A percentile compares a stretch with the other conserved stretches of the same genome.
phyloP scores from a whole-genome alignment of 2,797 vertebrate species.

The Malurus splendens region DNA sequence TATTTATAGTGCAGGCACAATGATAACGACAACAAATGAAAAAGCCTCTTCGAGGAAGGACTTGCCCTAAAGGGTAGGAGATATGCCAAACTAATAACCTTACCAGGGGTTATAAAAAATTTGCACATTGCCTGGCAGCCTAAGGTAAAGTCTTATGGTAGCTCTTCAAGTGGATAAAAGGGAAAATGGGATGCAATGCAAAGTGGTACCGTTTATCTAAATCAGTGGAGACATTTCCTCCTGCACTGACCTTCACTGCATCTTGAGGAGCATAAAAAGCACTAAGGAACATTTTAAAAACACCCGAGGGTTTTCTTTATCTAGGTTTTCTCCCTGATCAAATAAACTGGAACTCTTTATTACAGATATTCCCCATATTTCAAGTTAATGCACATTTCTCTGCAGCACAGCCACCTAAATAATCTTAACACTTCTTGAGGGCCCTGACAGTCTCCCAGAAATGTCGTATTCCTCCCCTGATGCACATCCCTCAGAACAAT shows the following conservation, averaged over 20 bases:
- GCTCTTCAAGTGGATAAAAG: slow-evolving; percentile 60
- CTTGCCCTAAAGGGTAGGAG: slow-evolving; percentile 40
- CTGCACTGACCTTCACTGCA: slow-evolving; percentile 62
- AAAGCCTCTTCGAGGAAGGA: slow-evolving; percentile 1
- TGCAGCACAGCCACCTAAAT: slow-evolving; percentile 27
- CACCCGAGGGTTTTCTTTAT: slow-evolving; percentile 32
- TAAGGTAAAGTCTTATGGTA: slow-evolving; percentile 49
- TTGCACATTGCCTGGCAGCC: slow-evolving; percentile 43
- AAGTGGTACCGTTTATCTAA: slow-evolving; percentile 62
- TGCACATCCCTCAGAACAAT: slow-evolving; percentile 47
- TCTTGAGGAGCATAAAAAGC: slow-evolving; percentile 46
- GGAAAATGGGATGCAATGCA: slow-evolving; percentile 47
- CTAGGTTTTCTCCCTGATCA: slow-evolving; percentile 37
- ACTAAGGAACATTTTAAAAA: slow-evolving; percentile 46
- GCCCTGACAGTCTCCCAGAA: slow-evolving; percentile 42
- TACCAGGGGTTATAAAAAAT: slow-evolving; percentile 59
- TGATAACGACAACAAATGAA: background rate
- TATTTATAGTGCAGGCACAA: slow-evolving; percentile 19
- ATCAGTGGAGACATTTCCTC: slow-evolving; percentile 57
- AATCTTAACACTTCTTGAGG: slow-evolving; percentile 25
- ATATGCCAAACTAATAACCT: slow-evolving; percentile 50
- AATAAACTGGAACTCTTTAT: slow-evolving; percentile 48
- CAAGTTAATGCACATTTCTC: slow-evolving; percentile 28
- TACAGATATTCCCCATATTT: slow-evolving; percentile 45
- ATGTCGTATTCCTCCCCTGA: slow-evolving; percentile 15